Conservation (phyloP, 2,797 vertebrate species). For the Arremon brunneinucha region DNA sequence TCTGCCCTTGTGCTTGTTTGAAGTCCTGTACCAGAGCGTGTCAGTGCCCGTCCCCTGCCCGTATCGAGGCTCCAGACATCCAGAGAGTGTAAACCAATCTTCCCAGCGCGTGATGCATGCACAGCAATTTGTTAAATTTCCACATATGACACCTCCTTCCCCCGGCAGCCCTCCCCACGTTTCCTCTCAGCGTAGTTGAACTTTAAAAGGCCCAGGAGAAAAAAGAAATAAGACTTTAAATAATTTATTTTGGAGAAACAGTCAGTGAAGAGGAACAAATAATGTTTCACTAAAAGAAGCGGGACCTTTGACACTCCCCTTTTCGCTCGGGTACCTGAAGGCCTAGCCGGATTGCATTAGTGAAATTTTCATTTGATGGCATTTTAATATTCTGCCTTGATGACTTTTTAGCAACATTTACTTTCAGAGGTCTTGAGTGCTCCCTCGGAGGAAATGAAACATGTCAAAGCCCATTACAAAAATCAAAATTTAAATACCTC, state of each 20-base stretch:
- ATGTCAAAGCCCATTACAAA: constrained; percentile 99
- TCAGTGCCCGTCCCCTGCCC: not conserved
- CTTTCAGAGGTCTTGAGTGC: constrained; percentile 97
- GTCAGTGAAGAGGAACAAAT: constrained; percentile 99
- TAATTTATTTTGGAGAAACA: constrained; percentile 90
- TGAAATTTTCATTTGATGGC: constrained; percentile 99
- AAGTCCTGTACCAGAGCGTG: not conserved
- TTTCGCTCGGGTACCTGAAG: constrained; percentile 91
- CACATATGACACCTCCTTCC: constrained; percentile 17
- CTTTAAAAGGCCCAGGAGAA: constrained; percentile 88
- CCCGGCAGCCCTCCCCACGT: not conserved
- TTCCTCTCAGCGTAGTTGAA: constrained; percentile 73
- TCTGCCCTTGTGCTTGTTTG: not conserved
- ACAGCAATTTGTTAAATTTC: constrained; percentile 27
- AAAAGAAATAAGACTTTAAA: constrained; percentile 86
- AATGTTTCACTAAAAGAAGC: constrained; percentile 97
- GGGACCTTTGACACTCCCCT: constrained; percentile 85
- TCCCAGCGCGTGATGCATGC: not conserved
- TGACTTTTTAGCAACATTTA: constrained; percentile 99
- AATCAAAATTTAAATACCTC: constrained; percentile 99
- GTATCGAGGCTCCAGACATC: not conserved
- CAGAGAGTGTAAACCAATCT: not conserved
- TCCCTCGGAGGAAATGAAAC: constrained; percentile 99
- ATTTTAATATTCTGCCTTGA: constrained; percentile 99
- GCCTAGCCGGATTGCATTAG: constrained; percentile 96